Conservation (phyloP, 2,113 vertebrate genomes). For the Microcebus ravelobensis region DNA sequence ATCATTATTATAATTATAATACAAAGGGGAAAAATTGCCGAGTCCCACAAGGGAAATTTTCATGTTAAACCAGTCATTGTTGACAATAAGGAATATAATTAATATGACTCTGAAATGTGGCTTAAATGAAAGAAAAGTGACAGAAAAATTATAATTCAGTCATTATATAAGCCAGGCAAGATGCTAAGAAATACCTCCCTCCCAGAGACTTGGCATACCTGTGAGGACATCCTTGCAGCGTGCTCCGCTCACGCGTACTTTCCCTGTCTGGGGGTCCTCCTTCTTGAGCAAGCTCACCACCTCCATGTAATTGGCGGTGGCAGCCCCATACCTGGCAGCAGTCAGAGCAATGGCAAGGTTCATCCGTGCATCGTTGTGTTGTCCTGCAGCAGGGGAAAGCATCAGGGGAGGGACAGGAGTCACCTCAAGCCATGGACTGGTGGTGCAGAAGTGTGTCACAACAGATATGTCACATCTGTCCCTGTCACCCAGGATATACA, state of each 20-base stretch:
- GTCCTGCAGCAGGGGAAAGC: constrained; percentile 93
- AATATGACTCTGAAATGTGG: constrained; percentile 61
- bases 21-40: constrained; percentile 65
- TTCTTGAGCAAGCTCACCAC: constrained; percentile 92
- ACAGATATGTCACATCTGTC: constrained; percentile 95
- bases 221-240: constrained; percentile 89
- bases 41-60: constrained; percentile 62
- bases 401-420: constrained; percentile 91
- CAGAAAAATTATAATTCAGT: constrained; percentile 59
- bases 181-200: constrained; percentile 37
- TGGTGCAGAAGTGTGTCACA: constrained; percentile 94
- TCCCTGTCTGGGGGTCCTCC: constrained; percentile 85
- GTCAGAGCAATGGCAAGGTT: constrained; percentile 96
- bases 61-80: constrained; percentile 64
- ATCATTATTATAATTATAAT: constrained; percentile 62
- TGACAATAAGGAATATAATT: constrained; percentile 71
- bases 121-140: constrained; percentile 55
- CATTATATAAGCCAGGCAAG: constrained; percentile 33
- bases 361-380: constrained; percentile 95
- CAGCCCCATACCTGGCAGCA: constrained; percentile 97
- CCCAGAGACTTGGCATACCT: constrained; percentile 85
- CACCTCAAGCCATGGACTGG: constrained; percentile 93
- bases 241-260: constrained; percentile 84
- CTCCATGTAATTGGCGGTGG: constrained; percentile 96
- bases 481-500: constrained; percentile 92